Evolutionary conservation across 2,113 vertebrate genomes (phyloP).

Genomic region (Amphilophus citrinellus): DNA sequence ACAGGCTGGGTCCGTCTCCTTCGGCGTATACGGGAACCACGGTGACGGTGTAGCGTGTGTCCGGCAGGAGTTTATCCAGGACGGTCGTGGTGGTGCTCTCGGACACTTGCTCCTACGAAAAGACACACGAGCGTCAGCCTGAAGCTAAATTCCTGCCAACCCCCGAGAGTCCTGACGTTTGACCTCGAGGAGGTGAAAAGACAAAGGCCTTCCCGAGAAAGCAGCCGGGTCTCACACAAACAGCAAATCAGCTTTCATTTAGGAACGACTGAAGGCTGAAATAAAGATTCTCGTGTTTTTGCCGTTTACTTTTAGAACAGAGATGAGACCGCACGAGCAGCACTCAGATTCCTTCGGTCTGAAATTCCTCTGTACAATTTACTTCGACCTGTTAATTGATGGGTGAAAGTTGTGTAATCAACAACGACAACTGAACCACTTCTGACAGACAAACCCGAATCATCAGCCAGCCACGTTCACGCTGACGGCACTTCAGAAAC

Average conservation of each 20-base stretch:
- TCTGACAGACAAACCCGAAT: not conserved
- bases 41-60: conserved; percentile 89
- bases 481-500: not conserved
- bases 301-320: not conserved
- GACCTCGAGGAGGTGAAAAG: not conserved
- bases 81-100: conserved; percentile 92
- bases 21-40: conserved; percentile 92
- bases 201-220: not conserved
- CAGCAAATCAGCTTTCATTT: not conserved
- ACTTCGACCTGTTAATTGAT: not conserved
- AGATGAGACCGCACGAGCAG: not conserved
- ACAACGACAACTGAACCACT: not conserved
- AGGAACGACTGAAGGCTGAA: not conserved
- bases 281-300: not conserved
- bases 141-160: not conserved
- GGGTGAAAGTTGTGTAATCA: not conserved
- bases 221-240: not conserved
- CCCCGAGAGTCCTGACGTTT: not conserved
- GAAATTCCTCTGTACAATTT: not conserved
- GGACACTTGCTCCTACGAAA: conserved; percentile 87
- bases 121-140: not conserved
- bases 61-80: conserved; percentile 87
- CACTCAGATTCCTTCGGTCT: not conserved
- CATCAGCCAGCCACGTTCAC: not conserved
- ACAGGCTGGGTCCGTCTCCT: conserved; percentile 90